Evolutionary conservation across 2,888 invertebrate genomes (phyloP).

Genomic region (Plagiodera versicolora): DNA sequence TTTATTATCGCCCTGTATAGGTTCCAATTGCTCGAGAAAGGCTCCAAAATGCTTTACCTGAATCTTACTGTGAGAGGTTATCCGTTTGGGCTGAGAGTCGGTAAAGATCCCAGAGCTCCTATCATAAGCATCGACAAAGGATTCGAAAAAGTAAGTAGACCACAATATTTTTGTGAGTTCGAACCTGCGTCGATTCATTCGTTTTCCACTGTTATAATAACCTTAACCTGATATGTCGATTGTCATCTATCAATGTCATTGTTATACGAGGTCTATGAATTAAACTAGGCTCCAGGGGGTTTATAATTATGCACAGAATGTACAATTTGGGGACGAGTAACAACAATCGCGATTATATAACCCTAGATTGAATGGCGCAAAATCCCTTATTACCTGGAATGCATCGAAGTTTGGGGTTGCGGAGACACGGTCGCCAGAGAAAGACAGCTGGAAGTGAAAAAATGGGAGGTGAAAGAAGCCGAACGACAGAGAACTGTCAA

Average conservation of each 20-base stretch:
- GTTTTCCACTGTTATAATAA: no score
- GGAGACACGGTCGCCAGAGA: conserved; percentile 78
- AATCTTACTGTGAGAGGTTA: conserved; percentile 83
- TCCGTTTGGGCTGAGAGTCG: conserved; percentile 81
- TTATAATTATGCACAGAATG: no score
- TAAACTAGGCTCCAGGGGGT: no score
- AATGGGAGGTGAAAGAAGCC: conserved; percentile 78
- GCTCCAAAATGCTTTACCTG: conserved; percentile 79
- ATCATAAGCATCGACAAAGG: conserved; percentile 73
- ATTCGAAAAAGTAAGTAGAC: conserved; percentile 61
- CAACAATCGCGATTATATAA: no score
- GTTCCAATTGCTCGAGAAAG: conserved; percentile 63
- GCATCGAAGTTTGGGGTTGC: conserved; percentile 83
- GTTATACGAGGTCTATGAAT: no score
- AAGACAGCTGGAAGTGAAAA: conserved; percentile 84
- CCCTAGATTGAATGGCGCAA: conserved; percentile 64
- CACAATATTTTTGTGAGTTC: background rate
- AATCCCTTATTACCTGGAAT: conserved; percentile 64
- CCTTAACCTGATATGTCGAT: no score
- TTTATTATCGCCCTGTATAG: conserved; percentile 42
- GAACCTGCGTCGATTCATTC: background rate
- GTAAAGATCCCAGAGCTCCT: conserved; percentile 77
- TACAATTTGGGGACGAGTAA: no score
- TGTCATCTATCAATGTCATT: no score
- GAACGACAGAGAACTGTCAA: conserved; percentile 86